Evolutionary conservation across 2,797 vertebrate species (phyloP).

Genomic region (Acestrorhynchus altus): DNA sequence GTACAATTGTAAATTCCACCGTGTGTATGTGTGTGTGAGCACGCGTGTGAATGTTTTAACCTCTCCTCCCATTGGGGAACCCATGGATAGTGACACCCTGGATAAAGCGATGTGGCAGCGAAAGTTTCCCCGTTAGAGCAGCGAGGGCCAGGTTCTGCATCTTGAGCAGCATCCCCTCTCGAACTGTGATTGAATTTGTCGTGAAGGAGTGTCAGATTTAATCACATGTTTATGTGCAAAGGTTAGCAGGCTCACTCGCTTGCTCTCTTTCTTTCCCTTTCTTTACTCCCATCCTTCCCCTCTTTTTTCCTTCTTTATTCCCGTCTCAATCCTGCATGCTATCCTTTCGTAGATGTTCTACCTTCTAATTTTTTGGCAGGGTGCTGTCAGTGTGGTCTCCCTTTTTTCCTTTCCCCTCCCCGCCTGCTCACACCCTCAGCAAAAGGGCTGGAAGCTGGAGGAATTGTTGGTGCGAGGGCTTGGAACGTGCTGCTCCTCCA

Average conservation of each 20-base stretch:
- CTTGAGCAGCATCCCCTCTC: conserved; percentile 84
- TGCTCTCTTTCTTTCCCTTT: conserved; percentile 35
- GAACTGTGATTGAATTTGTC: conserved; percentile 91
- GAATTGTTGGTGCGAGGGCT: background rate
- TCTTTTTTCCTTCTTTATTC: conserved; percentile 15
- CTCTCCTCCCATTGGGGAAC: conserved; percentile 79
- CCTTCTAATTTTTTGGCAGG: conserved; percentile 18
- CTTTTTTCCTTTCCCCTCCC: background rate
- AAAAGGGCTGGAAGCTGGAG: background rate
- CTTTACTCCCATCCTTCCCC: conserved; percentile 13
- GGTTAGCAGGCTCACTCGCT: conserved; percentile 78
- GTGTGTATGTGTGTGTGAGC: conserved; percentile 31
- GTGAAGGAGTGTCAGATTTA: conserved; percentile 92
- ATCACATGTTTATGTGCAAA: conserved; percentile 86
- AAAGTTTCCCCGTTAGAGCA: conserved; percentile 87
- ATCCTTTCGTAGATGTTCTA: conserved; percentile 33
- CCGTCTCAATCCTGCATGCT: conserved; percentile 10
- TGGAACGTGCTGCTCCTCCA: conserved; percentile 8
- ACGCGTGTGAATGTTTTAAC: conserved; percentile 43
- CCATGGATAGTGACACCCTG: conserved; percentile 83
- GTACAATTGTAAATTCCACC: conserved; percentile 36
- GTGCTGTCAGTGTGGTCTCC: conserved; percentile 1
- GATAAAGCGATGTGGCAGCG: conserved; percentile 80
- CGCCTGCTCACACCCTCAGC: background rate
- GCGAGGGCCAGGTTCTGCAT: conserved; percentile 86